Base-by-base conservation (phyloP, 2,888 invertebrate genomes). In the Limnephilus marmoratus region DNA sequence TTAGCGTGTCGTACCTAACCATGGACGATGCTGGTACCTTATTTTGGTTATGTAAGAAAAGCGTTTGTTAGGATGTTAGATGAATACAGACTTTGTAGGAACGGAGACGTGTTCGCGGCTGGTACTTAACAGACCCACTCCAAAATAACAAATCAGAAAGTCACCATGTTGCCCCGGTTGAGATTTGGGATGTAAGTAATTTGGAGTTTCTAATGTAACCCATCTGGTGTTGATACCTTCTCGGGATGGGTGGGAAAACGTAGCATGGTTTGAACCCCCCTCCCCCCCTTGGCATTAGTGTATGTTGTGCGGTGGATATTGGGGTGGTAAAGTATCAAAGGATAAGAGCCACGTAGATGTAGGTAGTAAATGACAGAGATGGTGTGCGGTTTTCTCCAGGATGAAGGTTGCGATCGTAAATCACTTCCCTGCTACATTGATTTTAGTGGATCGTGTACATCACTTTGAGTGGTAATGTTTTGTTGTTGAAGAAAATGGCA, bases 371-470 rank as follows among this genome's bases (percentile, higher is more conserved):
- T 24, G 53, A 7, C 53, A 18, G 53, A 68, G 53, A 68, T 68
- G 18, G 53, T 68, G 53, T 68, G 53, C 53, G 53, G 53, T 18
- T 68, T 68, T 24, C 53, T 68, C 24, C 53, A 68, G 53, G 53
- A 68, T 68, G 24, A 68, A 68, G 53, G 53, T 1, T 68, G 18
- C 24, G 18, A 18, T 68, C 53, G 53, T 68, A 68, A 68, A 68
- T 68, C 53, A 68, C 85, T 85, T 85, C 45, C 41, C n/a, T 41
- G 31, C 83, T 37, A 29, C 85, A 45, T 85, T 37, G 37, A 37
- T 83, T 83, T 83, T 29, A 15, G 15, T 24, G 83, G 53, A 68
- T 68, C 18, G 53, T 24, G 53, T 53, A 53, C 53, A 68, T 68
- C 53, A 68, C 3, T 68, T 82, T 29, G 13, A 82, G 82, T 29